These are phyloP conservation scores for Gymnopithys bicolor DNA, from an alignment of 2,797 vertebrate genomes.

Conservation along the genomic window DNA sequence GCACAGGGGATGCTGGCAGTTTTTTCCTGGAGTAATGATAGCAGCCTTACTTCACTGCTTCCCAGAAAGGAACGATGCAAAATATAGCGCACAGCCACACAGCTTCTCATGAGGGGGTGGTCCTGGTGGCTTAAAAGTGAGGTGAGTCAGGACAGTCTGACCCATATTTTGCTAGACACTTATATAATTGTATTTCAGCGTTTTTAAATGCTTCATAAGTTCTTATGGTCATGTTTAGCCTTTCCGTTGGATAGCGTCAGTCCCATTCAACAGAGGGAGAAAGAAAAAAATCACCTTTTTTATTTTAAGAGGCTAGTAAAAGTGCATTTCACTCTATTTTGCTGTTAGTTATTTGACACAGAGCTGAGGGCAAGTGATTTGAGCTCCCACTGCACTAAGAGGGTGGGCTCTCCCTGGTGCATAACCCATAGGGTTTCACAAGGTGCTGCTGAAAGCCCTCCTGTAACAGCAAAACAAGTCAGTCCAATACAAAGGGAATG, in stretches of 20 bases:
- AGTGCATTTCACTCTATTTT: neutral
- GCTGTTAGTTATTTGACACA: neutral
- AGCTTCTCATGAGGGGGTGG: slow-evolving; percentile 53
- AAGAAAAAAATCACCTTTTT: neutral
- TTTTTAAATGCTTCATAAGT: neutral
- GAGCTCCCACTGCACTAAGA: neutral
- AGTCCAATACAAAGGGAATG: neutral
- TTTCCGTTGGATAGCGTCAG: neutral
- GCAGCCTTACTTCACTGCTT: slow-evolving; percentile 23
- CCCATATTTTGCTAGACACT: slow-evolving; percentile 30
- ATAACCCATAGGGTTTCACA: neutral
- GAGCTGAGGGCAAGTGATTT: neutral
- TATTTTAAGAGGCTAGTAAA: neutral
- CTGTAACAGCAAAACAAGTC: neutral
- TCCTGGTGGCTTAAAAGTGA: slow-evolving; percentile 28
- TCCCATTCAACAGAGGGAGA: neutral
- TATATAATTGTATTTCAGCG: slow-evolving; percentile 8
- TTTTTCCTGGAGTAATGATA: slow-evolving; percentile 18
- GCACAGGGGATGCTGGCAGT: neutral
- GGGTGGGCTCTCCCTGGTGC: neutral
- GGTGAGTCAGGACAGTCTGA: slow-evolving; percentile 46
- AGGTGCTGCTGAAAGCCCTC: neutral
- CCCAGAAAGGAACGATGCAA: neutral
- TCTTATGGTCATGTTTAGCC: neutral
- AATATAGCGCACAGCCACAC: neutral